These are phyloP conservation scores for Caenorhabditis briggsae DNA, from an alignment of 1,140 invertebrate species.

Conservation along the genomic window DNA sequence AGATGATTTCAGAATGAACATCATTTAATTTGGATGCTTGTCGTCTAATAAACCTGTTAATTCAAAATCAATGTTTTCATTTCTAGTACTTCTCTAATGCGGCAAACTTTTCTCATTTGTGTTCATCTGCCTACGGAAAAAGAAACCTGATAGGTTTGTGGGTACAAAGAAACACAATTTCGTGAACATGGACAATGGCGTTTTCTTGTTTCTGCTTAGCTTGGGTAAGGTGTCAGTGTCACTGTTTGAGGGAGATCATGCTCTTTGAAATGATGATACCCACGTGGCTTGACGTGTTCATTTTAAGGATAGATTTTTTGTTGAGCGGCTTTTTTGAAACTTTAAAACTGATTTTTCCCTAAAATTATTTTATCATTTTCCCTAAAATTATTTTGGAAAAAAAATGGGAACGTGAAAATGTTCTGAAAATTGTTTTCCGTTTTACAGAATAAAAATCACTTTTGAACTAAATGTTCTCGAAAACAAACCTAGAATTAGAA, in stretches of 20 bases:
- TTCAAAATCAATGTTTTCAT: background rate
- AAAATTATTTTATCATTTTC: too few species aligned
- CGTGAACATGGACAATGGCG: background rate
- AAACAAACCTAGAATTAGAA: too few species aligned
- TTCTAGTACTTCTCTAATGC: conserved; percentile 11
- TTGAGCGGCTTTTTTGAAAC: too few species aligned
- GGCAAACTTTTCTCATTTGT: background rate
- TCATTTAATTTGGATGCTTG: too few species aligned
- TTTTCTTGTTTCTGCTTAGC: background rate
- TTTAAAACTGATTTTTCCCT: too few species aligned
- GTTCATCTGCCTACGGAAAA: background rate
- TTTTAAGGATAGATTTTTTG: too few species aligned
- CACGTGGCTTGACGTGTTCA: background rate
- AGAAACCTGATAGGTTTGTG: conserved; percentile 10
- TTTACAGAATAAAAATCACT: too few species aligned
- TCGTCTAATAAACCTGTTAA: background rate
- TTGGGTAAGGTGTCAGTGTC: conserved; percentile 21
- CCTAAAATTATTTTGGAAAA: too few species aligned
- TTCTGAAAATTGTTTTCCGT: too few species aligned
- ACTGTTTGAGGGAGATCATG: background rate
- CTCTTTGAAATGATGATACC: background rate
- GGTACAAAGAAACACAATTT: background rate
- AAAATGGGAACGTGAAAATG: too few species aligned
- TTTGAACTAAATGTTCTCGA: too few species aligned
- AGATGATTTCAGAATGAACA: too few species aligned